Evolutionary conservation across 2,888 invertebrate species (phyloP), one percentile per base, ranked within the genome.

Genomic region (Acleris literana): DNA sequence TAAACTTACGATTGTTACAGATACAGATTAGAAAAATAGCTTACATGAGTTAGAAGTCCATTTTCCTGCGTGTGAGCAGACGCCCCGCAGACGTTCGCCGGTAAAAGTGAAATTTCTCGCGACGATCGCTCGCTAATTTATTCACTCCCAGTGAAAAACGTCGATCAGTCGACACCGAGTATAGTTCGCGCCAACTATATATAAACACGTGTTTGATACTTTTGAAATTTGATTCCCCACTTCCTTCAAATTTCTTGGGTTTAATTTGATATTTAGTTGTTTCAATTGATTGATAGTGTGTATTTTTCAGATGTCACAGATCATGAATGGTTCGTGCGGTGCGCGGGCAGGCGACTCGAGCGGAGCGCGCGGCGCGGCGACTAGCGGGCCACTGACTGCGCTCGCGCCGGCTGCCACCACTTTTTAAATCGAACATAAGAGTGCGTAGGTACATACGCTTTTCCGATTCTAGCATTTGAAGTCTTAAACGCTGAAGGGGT

Each of bases 81-180:
- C 85, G 79, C 77, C 75, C 76, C 77, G 80, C 75, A 86, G 88
- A 87, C 86, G 75, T 75, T 74, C 80, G 84, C 75, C 83, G 81
- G 81, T 86, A 86, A 91, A 91, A 90, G 90, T 90, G 88, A 91
- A 92, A 90, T 86, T 89, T 84, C 78, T 85, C 82, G 82, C 76
- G 76, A 78, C 77, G 81, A 75, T 49, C 78, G 77, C 80, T 79
- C 79, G 85, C 83, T 84, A 85, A 88, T 86, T 84, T 84, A 86
- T 86, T 87, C 87, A 89, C 85, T 86, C 75, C 77, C 77, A 80
- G 85, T 83, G 88, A 90, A 90, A 89, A 90, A 90, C 88, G 87
- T 85, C 83, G 82, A 85, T 81, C 78, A 74, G 81, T 70, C 83
- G 83, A 82, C 82, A 87, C 83, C 77, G 81, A 77, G 79, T 46